Conservation (phyloP, 1,140 invertebrate genomes). For the Drosophila pseudoananassae region DNA sequence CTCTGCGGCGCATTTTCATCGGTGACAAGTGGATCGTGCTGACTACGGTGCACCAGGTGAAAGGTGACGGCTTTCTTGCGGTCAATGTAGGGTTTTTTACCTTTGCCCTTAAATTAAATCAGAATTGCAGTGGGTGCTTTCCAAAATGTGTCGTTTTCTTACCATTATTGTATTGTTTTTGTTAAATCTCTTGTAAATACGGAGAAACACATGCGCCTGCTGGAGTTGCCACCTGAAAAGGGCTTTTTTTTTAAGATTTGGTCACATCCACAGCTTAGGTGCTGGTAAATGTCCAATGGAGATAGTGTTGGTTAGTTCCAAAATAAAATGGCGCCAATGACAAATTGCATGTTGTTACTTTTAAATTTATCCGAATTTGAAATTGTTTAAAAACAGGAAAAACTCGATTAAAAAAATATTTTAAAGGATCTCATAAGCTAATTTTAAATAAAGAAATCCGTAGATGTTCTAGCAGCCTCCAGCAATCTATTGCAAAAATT, state of each 20-base stretch:
- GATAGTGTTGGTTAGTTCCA: background rate
- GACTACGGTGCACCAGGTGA: slow-evolving; percentile 95
- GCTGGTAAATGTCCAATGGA: background rate
- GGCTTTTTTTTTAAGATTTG: background rate
- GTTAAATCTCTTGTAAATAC: slow-evolving; percentile 31
- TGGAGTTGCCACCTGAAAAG: slow-evolving; percentile 9
- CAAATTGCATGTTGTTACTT: background rate
- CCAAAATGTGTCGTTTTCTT: background rate
- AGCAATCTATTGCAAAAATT: too few relatives aligned
- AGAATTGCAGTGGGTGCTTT: background rate
- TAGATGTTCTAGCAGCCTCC: too few relatives aligned
- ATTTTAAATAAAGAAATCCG: too few relatives aligned
- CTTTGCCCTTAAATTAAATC: slow-evolving; percentile 86
- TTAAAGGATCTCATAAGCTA: too few relatives aligned
- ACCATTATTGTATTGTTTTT: slow-evolving; percentile 40
- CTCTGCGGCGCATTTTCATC: slow-evolving; percentile 95
- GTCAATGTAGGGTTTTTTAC: slow-evolving; percentile 95
- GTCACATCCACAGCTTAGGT: background rate
- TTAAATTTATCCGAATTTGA: background rate
- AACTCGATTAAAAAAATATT: too few relatives aligned
- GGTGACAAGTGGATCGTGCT: slow-evolving; percentile 94
- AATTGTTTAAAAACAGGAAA: too few relatives aligned
- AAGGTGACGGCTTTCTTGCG: slow-evolving; percentile 96
- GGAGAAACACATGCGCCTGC: slow-evolving; percentile 35
- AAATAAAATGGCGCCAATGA: background rate